These are phyloP conservation scores for Troides oblongomaculatus DNA, from an alignment of 2,888 invertebrate genomes.

Conservation along the genomic window DNA sequence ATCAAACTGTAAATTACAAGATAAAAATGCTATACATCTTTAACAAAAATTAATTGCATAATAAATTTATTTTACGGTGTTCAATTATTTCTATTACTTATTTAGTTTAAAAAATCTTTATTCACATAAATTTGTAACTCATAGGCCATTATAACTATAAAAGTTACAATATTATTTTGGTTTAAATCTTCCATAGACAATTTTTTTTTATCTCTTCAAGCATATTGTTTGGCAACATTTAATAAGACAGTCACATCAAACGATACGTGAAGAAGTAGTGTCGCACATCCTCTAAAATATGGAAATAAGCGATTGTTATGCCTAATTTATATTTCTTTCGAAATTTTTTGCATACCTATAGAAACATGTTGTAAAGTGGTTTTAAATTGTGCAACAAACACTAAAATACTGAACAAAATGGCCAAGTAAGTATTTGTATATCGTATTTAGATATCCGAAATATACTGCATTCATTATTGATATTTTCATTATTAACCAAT, in stretches of 20 bases:
- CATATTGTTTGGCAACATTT: not conserved
- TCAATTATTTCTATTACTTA: too few relatives aligned
- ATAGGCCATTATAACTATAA: too few relatives aligned
- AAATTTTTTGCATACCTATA: constrained; percentile 27
- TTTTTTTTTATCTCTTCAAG: not conserved
- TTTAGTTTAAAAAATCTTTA: too few relatives aligned
- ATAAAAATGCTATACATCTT: too few relatives aligned
- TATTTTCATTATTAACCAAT: not conserved
- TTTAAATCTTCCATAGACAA: too few relatives aligned
- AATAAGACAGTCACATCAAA: constrained; percentile 20
- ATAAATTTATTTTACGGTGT: too few relatives aligned
- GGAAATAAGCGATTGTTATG: constrained; percentile 42
- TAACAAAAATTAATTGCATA: too few relatives aligned
- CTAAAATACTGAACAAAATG: constrained; percentile 52
- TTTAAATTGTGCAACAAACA: constrained; percentile 34
- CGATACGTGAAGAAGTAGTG: constrained; percentile 18
- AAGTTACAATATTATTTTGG: too few relatives aligned
- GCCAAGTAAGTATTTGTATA: constrained; percentile 61
- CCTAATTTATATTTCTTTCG: constrained; percentile 38
- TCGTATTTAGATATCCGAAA: constrained; percentile 18
- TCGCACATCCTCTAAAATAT: constrained; percentile 33
- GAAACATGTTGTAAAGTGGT: constrained; percentile 46
- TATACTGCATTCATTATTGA: constrained; percentile 12
- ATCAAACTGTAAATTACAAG: too few relatives aligned
- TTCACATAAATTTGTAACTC: too few relatives aligned